A percentile compares a stretch with the other conserved stretches of the same genome.
These are phyloP conservation scores for Drosophila macrothrix DNA, from an alignment of 2,888 invertebrate species.

Conservation along the genomic window DNA sequence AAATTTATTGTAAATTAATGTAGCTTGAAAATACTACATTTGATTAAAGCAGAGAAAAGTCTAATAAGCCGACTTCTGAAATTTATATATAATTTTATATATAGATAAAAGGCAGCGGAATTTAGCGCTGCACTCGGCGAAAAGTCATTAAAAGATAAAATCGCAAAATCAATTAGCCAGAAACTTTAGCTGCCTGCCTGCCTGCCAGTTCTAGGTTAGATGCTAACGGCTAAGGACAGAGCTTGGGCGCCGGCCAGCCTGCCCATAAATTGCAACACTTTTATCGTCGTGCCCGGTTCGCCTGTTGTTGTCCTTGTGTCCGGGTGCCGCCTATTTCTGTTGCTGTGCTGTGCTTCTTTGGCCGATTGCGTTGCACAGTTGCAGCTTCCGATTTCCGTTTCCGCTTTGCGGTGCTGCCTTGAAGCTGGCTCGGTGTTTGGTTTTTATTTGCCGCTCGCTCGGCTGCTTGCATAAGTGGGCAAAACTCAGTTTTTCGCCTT, in stretches of 20 bases:
- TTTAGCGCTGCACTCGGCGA: conserved; percentile 63
- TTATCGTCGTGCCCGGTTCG: conserved; percentile 63
- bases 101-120: conserved; percentile 12
- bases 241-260: conserved; percentile 69
- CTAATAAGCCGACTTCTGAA: background rate
- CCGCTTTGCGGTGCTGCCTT: conserved; percentile 77
- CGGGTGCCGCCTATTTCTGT: conserved; percentile 74
- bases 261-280: conserved; percentile 80
- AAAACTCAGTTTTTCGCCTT: conserved; percentile 63
- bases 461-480: conserved; percentile 77
- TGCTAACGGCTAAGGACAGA: conserved; percentile 20
- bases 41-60: background rate
- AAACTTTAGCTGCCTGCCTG: conserved; percentile 67
- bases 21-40: background rate
- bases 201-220: conserved; percentile 23
- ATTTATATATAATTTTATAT: background rate
- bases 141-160: conserved; percentile 82
- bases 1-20: background rate
- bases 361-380: conserved; percentile 73
- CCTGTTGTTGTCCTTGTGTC: conserved; percentile 58
- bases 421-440: conserved; percentile 63
- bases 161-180: conserved; percentile 82
- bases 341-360: conserved; percentile 48
- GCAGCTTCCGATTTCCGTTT: conserved; percentile 81
- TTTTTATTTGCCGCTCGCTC: conserved; percentile 73